Evolutionary conservation across 2,113 vertebrate species (phyloP), one percentile per base, ranked within the genome.

Genomic region (Tragulus kanchil): DNA sequence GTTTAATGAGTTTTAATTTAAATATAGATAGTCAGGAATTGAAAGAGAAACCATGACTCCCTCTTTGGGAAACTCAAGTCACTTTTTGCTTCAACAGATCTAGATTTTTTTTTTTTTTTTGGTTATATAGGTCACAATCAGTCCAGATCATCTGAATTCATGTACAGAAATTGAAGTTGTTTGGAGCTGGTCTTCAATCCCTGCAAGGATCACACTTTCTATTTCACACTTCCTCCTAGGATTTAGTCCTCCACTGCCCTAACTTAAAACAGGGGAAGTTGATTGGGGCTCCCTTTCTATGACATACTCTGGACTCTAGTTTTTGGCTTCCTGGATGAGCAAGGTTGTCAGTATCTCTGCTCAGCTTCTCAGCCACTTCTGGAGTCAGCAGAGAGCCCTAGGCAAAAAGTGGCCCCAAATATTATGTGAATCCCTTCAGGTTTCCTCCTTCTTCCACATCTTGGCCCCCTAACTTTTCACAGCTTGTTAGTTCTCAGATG

Each of bases 391-490:
- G 75, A 71, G 54, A 92, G 73, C 42, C 56, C 10, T 69, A 56
- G 69, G 62, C 8, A 3, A 42, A 95, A 82, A 77, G 58, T 36
- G 61, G 28, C 64, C 79, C 36, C 25, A 62, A 91, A 50, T 59
- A 11, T 16, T 50, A 4, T 36, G 81, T 64, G 52, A 82, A 78
- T 82, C n/a, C 54, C 45, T 93, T 88, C 85, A 45, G 14, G 79
- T 81, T 85, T 89, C 45, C 77, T 94, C n/a, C 79, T 89, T 65
- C 61, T 94, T 45, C 93, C 48, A 86, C 78, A 78, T 73, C 73
- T 62, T 67, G 36, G 17, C 58, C 48, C 16, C 67, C 36, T 21
- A 17, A 79, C n/a, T 92, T 50, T 65, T 97, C 82, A 94, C 28
- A 88, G 78, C 42, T 94, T 73, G 17, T 90, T 85, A 89, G 54